Evolutionary conservation across 2,113 vertebrate genomes (phyloP), one percentile per base, ranked within the genome.

Genomic region (Gymnarchus niloticus): DNA sequence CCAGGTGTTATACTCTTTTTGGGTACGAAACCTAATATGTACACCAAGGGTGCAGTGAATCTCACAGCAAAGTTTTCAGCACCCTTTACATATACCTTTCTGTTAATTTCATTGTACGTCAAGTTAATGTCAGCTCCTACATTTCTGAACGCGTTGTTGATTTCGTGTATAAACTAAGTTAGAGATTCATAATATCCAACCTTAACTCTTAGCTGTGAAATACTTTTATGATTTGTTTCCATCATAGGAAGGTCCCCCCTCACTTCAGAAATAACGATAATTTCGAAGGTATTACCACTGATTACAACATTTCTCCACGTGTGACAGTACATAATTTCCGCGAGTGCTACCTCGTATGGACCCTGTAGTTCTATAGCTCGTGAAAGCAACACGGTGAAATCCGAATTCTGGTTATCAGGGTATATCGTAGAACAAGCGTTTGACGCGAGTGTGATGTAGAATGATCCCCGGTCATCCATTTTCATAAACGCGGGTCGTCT

Each of bases 241-340:
- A 6, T 12, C 51, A n/a, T n/a, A n/a, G n/a, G n/a, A n/a, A n/a
- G n/a, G n/a, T 52, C 51, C 51, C 14, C 51, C 51, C 5, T 1
- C 51, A 52, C 1, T 48, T 78, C 28, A 6, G 23, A 78, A 78
- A 8, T 44, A 41, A n/a, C n/a, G n/a, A n/a, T n/a, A n/a, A n/a
- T n/a, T n/a, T n/a, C n/a, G n/a, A n/a, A n/a, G n/a, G n/a, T n/a
- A n/a, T n/a, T n/a, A n/a, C n/a, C n/a, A n/a, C n/a, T n/a, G n/a
- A n/a, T n/a, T n/a, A n/a, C n/a, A n/a, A n/a, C 14, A 78, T 46
- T 78, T 44, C 19, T 3, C 76, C 76, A 78, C 44, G 14, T 78
- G 44, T 78, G 23, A 78, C 37, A 78, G 23, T 78, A 78, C 76
- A 78, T 78, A 21, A 78, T 78, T 78, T 78, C 76, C 8, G 76